A percentile compares a stretch with the other conserved stretches of the same genome.
Evolutionary conservation across 92 coral and sea anemone species (phyloP).

Genomic region (Phenganax stokvisi): DNA sequence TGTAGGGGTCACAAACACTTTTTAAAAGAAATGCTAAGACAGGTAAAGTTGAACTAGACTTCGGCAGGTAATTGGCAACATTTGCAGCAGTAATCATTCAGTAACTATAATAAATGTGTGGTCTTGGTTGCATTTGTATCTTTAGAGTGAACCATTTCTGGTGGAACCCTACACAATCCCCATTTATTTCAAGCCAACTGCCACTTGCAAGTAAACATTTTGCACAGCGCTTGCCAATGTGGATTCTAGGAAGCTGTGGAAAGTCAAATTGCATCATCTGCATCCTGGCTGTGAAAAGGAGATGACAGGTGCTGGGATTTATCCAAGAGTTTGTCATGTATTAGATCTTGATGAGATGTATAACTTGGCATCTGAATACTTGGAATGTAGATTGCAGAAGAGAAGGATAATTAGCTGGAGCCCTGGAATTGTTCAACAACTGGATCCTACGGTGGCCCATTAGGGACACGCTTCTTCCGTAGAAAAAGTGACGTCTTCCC

Average conservation of each 20-base stretch:
- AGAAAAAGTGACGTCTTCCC: too few relatives aligned
- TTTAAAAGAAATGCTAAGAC: constrained; percentile 27
- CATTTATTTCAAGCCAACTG: constrained; percentile 28
- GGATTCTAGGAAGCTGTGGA: constrained; percentile 67
- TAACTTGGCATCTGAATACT: constrained; percentile 25
- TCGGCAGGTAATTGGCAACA: constrained; percentile 14
- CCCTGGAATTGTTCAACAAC: constrained; percentile 45
- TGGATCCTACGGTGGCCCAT: constrained; percentile 16
- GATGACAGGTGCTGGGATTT: constrained; percentile 29
- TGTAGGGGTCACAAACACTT: constrained; percentile 46
- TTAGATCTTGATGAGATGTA: constrained; percentile 26
- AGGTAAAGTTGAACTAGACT: constrained; percentile 54
- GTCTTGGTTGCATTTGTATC: background rate
- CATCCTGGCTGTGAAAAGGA: constrained; percentile 16
- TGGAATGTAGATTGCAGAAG: constrained; percentile 18
- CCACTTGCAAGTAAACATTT: constrained; percentile 43
- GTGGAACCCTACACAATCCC: constrained; percentile 50
- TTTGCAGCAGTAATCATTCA: too few relatives aligned
- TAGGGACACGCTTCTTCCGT: too few relatives aligned
- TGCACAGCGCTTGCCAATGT: constrained; percentile 48
- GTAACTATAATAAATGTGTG: background rate
- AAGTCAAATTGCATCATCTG: constrained; percentile 30
- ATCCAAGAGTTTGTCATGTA: constrained; percentile 30
- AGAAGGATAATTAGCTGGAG: constrained; percentile 54
- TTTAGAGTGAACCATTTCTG: constrained; percentile 44